These are phyloP conservation scores for Callyntrura sp. DNA, from an alignment of 2,888 invertebrate species.

Conservation along the genomic window DNA sequence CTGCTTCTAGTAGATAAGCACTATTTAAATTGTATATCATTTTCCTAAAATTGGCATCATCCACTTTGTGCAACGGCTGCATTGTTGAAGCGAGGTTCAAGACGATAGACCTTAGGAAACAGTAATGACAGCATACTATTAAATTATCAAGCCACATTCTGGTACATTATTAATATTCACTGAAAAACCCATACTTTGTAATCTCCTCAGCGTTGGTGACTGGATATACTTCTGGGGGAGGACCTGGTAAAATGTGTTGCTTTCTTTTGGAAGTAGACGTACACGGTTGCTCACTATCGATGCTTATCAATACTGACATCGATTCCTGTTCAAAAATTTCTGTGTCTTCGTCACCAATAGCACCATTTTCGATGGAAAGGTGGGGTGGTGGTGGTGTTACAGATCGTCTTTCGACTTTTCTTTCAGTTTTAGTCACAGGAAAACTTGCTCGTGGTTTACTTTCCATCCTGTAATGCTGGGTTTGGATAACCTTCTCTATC, in stretches of 20 bases:
- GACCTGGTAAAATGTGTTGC: slow-evolving; percentile 44
- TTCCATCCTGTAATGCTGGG: not conserved
- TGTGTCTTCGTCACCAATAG: slow-evolving; percentile 56
- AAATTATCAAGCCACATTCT: too few species aligned
- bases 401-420: slow-evolving; percentile 18
- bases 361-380: slow-evolving; percentile 38
- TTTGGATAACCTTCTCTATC: not conserved
- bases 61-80: slow-evolving; percentile 66
- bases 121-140: not conserved
- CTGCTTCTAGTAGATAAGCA: slow-evolving; percentile 47
- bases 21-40: slow-evolving; percentile 67
- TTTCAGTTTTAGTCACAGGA: slow-evolving; percentile 7
- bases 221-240: slow-evolving; percentile 44
- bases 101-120: slow-evolving; percentile 68
- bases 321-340: slow-evolving; percentile 62
- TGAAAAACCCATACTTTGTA: slow-evolving; percentile 49
- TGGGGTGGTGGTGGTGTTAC: slow-evolving; percentile 64
- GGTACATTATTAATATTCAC: not conserved
- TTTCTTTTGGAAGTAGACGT: not conserved
- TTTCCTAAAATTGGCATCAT: slow-evolving; percentile 61
- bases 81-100: slow-evolving; percentile 67
- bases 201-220: slow-evolving; percentile 3
- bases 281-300: not conserved
- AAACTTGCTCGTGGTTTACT: not conserved
- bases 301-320: not conserved